Conservation (phyloP, 2,888 invertebrate genomes). For the Allygus modestus region DNA sequence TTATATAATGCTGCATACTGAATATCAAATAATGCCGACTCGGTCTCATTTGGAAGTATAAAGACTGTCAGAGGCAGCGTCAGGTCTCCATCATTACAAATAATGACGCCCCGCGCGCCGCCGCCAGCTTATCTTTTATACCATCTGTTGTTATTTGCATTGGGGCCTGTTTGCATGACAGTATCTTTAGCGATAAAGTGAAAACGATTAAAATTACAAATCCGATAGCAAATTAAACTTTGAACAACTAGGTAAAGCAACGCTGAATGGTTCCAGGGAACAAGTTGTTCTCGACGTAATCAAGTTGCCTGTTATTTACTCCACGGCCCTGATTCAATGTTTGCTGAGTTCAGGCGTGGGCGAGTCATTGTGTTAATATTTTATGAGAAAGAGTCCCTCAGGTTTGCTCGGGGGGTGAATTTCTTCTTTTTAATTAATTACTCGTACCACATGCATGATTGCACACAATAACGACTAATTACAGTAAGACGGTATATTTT, state of each 20-base stretch:
- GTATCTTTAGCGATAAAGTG: neutral
- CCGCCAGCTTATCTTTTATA: neutral
- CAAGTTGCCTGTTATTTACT: conserved; percentile 36
- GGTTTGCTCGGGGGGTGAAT: neutral
- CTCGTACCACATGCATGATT: too few relatives aligned
- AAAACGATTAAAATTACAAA: too few relatives aligned
- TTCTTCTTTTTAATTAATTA: too few relatives aligned
- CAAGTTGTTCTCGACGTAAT: conserved; percentile 5
- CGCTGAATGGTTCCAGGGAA: too few relatives aligned
- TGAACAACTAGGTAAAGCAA: too few relatives aligned
- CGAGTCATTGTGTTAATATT: conserved; percentile 23
- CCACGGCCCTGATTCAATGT: conserved; percentile 26
- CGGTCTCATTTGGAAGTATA: conserved; percentile 21
- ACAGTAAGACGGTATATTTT: too few relatives aligned
- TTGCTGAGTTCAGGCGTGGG: neutral
- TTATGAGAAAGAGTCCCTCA: conserved; percentile 21
- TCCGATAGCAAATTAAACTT: too few relatives aligned
- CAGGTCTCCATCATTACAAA: conserved; percentile 17
- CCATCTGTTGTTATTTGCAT: conserved; percentile 11
- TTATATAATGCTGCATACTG: too few relatives aligned
- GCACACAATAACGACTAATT: too few relatives aligned
- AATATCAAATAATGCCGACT: too few relatives aligned
- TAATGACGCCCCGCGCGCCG: conserved; percentile 8
- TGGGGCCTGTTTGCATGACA: neutral
- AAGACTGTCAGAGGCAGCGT: conserved; percentile 5